A percentile compares a stretch with the other conserved stretches of the same genome.
Evolutionary conservation across 2,888 invertebrate species (phyloP).

Genomic region (Dysmachus trigonus): DNA sequence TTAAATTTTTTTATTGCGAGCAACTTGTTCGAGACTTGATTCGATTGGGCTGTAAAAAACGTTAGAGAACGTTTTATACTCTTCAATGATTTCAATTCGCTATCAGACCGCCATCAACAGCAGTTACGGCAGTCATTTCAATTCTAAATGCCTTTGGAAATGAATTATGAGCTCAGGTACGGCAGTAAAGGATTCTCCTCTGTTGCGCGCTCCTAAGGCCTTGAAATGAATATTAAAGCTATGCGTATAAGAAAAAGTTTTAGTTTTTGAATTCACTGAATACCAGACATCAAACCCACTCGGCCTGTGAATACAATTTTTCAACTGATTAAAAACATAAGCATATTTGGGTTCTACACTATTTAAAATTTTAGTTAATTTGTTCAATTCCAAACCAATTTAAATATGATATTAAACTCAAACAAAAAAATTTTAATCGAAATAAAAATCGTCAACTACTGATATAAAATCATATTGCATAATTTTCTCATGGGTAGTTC

Average conservation of each 20-base stretch:
- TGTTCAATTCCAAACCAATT: too few relatives aligned
- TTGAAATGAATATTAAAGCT: not conserved
- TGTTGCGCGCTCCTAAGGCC: not conserved
- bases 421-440: too few relatives aligned
- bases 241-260: not conserved
- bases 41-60: slow-evolving; percentile 29
- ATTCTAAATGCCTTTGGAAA: slow-evolving; percentile 15
- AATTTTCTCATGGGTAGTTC: too few relatives aligned
- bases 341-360: too few relatives aligned
- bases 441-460: too few relatives aligned
- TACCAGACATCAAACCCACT: not conserved
- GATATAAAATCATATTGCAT: too few relatives aligned
- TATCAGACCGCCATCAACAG: slow-evolving; percentile 18
- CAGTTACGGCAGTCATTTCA: not conserved
- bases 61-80: not conserved
- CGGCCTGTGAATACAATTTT: too few relatives aligned
- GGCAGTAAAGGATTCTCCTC: not conserved
- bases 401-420: too few relatives aligned
- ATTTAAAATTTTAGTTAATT: too few relatives aligned
- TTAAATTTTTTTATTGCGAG: slow-evolving; percentile 41
- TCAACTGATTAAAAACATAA: too few relatives aligned
- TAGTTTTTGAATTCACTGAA: not conserved
- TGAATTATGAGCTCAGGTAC: slow-evolving; percentile 25
- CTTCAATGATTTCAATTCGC: slow-evolving; percentile 27
- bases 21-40: not conserved